Evolutionary conservation across 2,113 vertebrate species (phyloP), one percentile per base, ranked within the genome.

Genomic region (Brachypteracias leptosomus): DNA sequence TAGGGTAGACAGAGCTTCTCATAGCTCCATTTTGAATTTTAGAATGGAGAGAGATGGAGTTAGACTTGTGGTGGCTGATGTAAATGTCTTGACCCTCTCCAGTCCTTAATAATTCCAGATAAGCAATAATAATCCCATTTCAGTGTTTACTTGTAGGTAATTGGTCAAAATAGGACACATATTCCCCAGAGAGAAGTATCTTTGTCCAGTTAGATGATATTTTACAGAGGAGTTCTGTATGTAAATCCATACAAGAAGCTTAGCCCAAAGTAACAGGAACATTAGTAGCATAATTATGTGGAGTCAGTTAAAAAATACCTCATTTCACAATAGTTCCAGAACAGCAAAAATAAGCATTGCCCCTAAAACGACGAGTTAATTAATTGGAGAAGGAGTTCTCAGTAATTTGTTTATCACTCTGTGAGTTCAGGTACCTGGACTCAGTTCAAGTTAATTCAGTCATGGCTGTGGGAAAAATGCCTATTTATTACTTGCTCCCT

Each of bases 381-480:
- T 89, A 92, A 73, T 77, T 74, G n/a, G 28, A 91, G 22, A 16
- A 44, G 58, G 47, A 89, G 25, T 75, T 88, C 49, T 85, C 55
- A 86, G 40, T 92, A 93, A 86, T 88, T 93, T 95, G 49, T 85
- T 85, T 92, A 88, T 88, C 71, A 58, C 54, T 85, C 46, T 38
- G 1, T 40, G 71, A 78, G 36, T 83, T 95, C 59, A 80, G 46
- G 42, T 93, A 84, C 46, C 65, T 92, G 80, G 54, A 68, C 57
- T 79, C 38, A 52, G 61, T 65, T 91, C 85, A 82, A 87, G 66
- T 88, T 81, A 88, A 90, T 90, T 86, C 79, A 90, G 55, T 83
- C 42, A 88, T 71, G 68, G 59, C 74, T 92, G 88, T 95, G 95
- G 63, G 92, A 88, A 93, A 88, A 91, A 92, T 70, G 42, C 38